These are phyloP conservation scores for Aplysia californica DNA, from an alignment of 1,140 invertebrate genomes.

Conservation along the genomic window DNA sequence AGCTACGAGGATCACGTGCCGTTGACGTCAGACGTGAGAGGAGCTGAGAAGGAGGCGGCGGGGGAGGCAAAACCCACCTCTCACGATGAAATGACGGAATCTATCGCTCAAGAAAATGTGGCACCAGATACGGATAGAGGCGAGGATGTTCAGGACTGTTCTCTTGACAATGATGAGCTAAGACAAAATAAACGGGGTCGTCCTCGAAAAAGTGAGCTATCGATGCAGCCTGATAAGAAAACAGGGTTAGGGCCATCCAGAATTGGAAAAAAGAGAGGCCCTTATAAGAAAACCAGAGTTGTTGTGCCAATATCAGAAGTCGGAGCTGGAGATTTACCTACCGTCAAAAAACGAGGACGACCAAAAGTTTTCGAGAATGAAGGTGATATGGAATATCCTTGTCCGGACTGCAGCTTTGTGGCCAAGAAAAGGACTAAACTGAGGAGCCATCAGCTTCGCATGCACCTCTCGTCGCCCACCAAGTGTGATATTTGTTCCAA, in stretches of 20 bases:
- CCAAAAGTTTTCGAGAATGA: constrained; percentile 29
- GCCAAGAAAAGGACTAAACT: constrained; percentile 32
- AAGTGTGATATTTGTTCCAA: constrained; percentile 50
- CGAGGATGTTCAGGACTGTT: constrained; percentile 17
- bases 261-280: neutral
- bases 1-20: neutral
- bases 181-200: neutral
- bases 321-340: neutral
- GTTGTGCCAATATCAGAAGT: neutral
- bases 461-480: constrained; percentile 32
- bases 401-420: constrained; percentile 39
- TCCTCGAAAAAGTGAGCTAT: neutral
- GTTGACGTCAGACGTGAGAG: neutral
- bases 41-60: neutral
- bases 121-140: neutral
- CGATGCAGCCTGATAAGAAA: neutral
- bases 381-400: constrained; percentile 30
- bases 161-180: neutral
- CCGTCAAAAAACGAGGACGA: constrained; percentile 29
- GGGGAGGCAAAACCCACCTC: neutral
- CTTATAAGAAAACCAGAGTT: neutral
- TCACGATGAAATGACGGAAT: neutral
- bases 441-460: constrained; percentile 30
- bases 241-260: neutral
- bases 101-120: neutral